Base-by-base conservation (phyloP, 2,113 vertebrate genomes). In the Misgurnus mizolepis region DNA sequence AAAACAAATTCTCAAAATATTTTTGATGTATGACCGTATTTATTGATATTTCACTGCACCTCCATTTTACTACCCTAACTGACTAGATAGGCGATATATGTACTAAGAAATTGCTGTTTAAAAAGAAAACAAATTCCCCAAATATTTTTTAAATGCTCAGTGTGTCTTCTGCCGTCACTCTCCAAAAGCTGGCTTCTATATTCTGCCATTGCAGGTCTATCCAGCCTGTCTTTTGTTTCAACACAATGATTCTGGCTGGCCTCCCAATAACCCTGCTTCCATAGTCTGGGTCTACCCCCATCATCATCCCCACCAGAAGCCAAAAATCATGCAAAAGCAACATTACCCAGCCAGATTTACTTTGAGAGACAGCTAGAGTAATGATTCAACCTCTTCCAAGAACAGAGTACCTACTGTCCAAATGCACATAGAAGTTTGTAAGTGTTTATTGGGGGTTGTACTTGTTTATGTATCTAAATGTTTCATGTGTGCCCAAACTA, bases 171-270 rank as follows among this genome's bases (percentile, higher is more conserved):
- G 56, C 58, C 43, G 62, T 75, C 58, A 47, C 43, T 75, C 73
- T 61, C 41, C 60, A 55, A 61, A 53, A 53, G 47, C 8, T 66
- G 62, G 75, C 43, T 45, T 76, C 15, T 50, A 62, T 76, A 39
- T 56, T 64, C 55, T 58, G 27, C 34, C 61, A 64, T 64, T 4
- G 12, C 61, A 15, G 5, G 11, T 39, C 61, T 39, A 64, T 64
- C 27, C 27, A 39, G 22, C 40, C 45, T 41, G 17, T 45, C 56
- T 81, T 75, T 17, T 77, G 34, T 22, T 40, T 77, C 43, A 69
- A 45, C 66, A 65, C 58, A 66, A 76, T 77, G 65, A 70, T 41
- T 82, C 80, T 82, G 75, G 80, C 74, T 82, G 80, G 71, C 80
- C 80, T 82, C 60, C 67, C 49, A 66, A 43, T 78, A 82, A 82